Evolutionary conservation across 2,797 vertebrate species (phyloP), one percentile per base, ranked within the genome.

Genomic region (Sandelia bainsii): DNA sequence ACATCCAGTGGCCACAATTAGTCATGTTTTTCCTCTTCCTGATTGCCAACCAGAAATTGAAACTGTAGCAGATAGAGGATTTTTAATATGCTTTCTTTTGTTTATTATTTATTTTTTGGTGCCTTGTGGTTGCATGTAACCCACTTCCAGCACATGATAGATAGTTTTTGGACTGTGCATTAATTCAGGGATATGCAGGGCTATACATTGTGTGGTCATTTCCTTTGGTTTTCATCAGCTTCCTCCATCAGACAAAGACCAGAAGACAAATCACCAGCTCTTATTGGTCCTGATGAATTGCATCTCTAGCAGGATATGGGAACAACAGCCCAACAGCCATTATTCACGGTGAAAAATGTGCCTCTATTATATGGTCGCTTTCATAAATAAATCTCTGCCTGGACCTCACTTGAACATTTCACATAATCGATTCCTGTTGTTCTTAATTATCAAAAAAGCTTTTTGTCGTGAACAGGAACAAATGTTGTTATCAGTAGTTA

Each of bases 171-270:
- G 75, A 62, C 8, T 14, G 42, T 32, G 80, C 71, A 87, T 89
- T 89, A 77, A 75, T 81, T 86, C 80, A 78, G 80, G 79, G 42
- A 87, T 80, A 81, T 85, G 70, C 83, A 54, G 54, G 62, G 52
- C 79, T 77, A 73, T 87, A 78, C 75, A 52, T 80, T 63, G 76
- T 65, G 65, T 61, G 82, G 81, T 82, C 79, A 84, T 86, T 93
- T 89, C 76, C 83, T 86, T 81, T 85, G 67, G 79, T 89, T 91
- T 91, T 91, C 87, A 91, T 93, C 92, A 90, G 89, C 83, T 89
- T 89, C 74, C 75, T 84, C 73, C 80, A 90, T 92, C 87, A 92
- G 90, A 90, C 88, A 93, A 91, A 89, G 77, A 86, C 81, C 71
- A 54, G 62, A 89, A 93, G 92, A 94, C 87, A 83, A 91, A 94